Evolutionary conservation across 2,113 vertebrate species (phyloP).

Genomic region (Fregata magnificens): DNA sequence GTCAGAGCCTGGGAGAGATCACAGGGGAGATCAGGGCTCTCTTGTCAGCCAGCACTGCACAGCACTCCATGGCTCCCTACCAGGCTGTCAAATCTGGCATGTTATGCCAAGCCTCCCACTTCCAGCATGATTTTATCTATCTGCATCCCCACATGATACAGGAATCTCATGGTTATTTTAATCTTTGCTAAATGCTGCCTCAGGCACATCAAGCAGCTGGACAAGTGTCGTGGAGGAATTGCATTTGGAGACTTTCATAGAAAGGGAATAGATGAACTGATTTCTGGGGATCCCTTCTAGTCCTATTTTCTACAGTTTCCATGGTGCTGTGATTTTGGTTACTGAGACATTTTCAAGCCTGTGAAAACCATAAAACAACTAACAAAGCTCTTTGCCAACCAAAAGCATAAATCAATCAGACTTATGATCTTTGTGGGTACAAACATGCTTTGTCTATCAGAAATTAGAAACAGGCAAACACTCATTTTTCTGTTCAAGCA

Average conservation of each 20-base stretch:
- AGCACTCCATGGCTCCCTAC: accelerated
- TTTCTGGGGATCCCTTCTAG: not conserved
- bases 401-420: not conserved
- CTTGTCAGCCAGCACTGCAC: not conserved
- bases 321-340: not conserved
- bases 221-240: not conserved
- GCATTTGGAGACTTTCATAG: not conserved
- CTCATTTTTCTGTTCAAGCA: not conserved
- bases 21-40: not conserved
- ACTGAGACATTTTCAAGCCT: not conserved
- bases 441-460: not conserved
- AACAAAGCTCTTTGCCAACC: not conserved
- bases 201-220: not conserved
- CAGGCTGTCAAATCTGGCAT: not conserved
- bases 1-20: conserved; percentile 80
- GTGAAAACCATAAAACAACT: not conserved
- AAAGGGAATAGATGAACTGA: not conserved
- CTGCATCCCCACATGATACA: accelerated
- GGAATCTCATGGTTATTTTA: not conserved
- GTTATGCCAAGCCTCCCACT: not conserved
- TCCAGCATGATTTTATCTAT: not conserved
- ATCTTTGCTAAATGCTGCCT: not conserved
- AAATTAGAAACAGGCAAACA: not conserved
- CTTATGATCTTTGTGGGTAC: not conserved
- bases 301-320: not conserved